A percentile compares a stretch with the other conserved stretches of the same genome.
These are phyloP conservation scores for Phalacrocorax carbo DNA, from an alignment of 2,113 vertebrate species.

Conservation along the genomic window DNA sequence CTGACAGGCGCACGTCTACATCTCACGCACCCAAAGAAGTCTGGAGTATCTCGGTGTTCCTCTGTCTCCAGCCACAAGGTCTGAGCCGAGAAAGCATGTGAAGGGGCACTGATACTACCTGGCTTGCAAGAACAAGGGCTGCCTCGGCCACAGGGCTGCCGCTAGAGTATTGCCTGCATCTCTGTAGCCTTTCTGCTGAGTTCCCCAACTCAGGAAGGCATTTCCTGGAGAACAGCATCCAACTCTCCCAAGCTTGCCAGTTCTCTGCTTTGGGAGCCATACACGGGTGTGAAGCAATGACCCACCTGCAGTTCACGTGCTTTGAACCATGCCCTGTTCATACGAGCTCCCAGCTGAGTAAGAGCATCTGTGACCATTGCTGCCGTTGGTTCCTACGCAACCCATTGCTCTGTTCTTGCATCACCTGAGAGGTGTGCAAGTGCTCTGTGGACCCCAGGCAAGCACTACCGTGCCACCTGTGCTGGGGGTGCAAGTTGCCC, in stretches of 20 bases:
- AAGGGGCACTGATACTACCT: not conserved
- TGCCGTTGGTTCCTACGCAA: not conserved
- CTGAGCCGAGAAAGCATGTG: not conserved
- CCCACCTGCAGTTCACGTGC: not conserved
- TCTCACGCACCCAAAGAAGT: not conserved
- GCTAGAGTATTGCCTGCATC: not conserved
- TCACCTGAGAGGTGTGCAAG: not conserved
- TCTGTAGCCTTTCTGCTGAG: not conserved
- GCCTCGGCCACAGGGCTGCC: not conserved
- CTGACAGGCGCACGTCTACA: not conserved
- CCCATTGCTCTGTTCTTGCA: not conserved
- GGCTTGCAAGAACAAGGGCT: not conserved
- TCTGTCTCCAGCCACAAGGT: not conserved
- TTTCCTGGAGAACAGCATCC: not conserved
- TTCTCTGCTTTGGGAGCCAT: not conserved
- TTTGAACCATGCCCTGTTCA: not conserved
- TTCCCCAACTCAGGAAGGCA: not conserved
- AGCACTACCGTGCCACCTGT: not conserved
- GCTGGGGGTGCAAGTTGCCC: not conserved
- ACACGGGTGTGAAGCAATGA: not conserved
- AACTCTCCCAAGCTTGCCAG: not conserved
- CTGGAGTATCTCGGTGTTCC: not conserved
- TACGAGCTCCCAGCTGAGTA: not conserved
- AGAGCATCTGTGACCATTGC: not conserved
- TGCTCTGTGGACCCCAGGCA: not conserved